Evolutionary conservation across 2,113 vertebrate genomes (phyloP), one percentile per base, ranked within the genome.

Genomic region (Eretmochelys imbricata): DNA sequence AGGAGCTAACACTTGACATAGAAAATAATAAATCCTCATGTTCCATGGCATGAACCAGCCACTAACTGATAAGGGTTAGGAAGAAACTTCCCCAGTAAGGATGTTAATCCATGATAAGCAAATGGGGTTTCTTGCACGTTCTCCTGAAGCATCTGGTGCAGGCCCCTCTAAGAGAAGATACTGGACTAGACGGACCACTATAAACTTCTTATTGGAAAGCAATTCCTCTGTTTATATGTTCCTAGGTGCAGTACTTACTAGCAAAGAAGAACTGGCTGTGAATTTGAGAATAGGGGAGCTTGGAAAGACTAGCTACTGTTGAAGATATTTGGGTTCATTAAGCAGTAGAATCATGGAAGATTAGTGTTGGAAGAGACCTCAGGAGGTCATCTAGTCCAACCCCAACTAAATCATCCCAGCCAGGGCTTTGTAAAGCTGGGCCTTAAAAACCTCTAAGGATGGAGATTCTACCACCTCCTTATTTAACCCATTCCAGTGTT

Each of bases 11-110:
- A 38, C 19, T 38, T 22, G 10, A 16, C 19, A 72, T 35, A 29
- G 79, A 57, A 94, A 78, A 24, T 81, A 46, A 7, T n/a, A 24
- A 85, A 94, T 8, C 1, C 27, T 82, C n/a, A 42, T 76, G 54
- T 25, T 80, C 46, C 5, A 9, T 0, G 0, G 27, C 51, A 2
- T 8, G 55, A 80, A 82, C 93, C 75, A 82, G 0, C 48, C 10
- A 0, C 50, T 75, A 6, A 12, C 55, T 69, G 65, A 10, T 29
- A 82, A 6, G 72, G 46, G 5, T 72, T 9, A 80, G 35, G 42
- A 46, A 3, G 29, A 9, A 78, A 4, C 51, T 78, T 46, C 0
- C 17, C 8, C 42, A 9, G 38, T 53, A 80, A 49, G 6, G 3
- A 20, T 20, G 72, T 13, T 59, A 27, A 72, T 51, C 11, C 5